Evolutionary conservation across 1,140 invertebrate genomes (phyloP).

Genomic region (Whitmania pigra): DNA sequence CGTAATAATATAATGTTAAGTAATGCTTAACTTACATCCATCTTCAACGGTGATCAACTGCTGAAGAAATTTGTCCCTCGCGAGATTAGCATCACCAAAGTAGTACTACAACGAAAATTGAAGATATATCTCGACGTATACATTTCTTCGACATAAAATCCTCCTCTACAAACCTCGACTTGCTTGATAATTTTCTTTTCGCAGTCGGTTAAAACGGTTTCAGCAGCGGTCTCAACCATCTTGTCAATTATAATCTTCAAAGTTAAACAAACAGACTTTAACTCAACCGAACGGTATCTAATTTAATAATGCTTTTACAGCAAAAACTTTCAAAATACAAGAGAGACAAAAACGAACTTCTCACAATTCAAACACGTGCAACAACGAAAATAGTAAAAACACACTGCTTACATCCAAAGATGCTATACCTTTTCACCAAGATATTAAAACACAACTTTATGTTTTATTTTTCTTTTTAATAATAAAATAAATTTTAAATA

Average conservation of each 20-base stretch:
- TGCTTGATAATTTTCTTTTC: slow-evolving; percentile 14
- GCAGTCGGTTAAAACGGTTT: background rate
- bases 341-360: no score
- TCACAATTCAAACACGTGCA: no score
- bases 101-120: slow-evolving; percentile 50
- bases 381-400: no score
- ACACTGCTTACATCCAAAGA: no score
- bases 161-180: background rate
- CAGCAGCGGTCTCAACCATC: slow-evolving; percentile 10
- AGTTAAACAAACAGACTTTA: no score
- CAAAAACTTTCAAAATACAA: no score
- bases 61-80: slow-evolving; percentile 73
- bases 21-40: slow-evolving; percentile 52
- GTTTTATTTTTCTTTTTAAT: no score
- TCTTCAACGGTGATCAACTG: slow-evolving; percentile 69
- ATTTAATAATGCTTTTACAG: no score
- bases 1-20: background rate
- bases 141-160: background rate
- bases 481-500: no score
- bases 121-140: background rate
- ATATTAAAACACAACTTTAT: no score
- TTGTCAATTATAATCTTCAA: background rate
- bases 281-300: no score
- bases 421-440: no score
- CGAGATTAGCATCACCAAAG: slow-evolving; percentile 74